Conservation (phyloP, 2,797 vertebrate genomes). For the Rhinoraja longicauda region DNA sequence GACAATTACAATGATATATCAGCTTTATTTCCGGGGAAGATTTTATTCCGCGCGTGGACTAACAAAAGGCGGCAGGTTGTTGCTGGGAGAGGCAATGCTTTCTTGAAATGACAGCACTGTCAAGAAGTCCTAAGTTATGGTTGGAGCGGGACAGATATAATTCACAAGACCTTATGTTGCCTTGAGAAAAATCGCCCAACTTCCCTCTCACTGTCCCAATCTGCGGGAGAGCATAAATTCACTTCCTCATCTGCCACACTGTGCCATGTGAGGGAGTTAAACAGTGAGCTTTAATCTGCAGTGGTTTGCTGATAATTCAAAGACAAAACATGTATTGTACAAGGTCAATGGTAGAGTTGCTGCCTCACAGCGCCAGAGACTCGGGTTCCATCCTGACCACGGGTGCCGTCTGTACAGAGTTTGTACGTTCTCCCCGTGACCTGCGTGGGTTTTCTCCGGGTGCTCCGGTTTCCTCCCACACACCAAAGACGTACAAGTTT, state of each 20-base stretch:
- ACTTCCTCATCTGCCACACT: not conserved
- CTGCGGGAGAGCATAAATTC: not conserved
- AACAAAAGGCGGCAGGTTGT: not conserved
- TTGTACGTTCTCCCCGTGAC: no score
- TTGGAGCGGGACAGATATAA: not conserved
- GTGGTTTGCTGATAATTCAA: not conserved
- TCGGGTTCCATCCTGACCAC: no score
- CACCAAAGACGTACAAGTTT: no score
- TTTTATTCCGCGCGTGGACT: not conserved
- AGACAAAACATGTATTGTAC: not conserved
- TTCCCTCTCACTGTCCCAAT: no score
- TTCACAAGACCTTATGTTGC: not conserved
- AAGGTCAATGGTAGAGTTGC: no score
- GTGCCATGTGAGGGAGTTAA: not conserved
- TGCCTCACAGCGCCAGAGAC: no score
- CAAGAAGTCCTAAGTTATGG: not conserved
- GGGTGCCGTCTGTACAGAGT: no score
- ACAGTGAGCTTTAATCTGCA: not conserved
- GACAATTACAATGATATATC: conserved; percentile 29
- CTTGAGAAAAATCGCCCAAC: not conserved
- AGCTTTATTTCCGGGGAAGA: not conserved
- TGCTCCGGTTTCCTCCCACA: no score
- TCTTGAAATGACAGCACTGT: not conserved
- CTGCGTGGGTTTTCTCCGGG: no score
- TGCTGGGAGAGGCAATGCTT: not conserved